A percentile compares a stretch with the other conserved stretches of the same genome.
These are phyloP conservation scores for Synanthedon andrenaeformis DNA, from an alignment of 2,888 invertebrate species.

Conservation along the genomic window DNA sequence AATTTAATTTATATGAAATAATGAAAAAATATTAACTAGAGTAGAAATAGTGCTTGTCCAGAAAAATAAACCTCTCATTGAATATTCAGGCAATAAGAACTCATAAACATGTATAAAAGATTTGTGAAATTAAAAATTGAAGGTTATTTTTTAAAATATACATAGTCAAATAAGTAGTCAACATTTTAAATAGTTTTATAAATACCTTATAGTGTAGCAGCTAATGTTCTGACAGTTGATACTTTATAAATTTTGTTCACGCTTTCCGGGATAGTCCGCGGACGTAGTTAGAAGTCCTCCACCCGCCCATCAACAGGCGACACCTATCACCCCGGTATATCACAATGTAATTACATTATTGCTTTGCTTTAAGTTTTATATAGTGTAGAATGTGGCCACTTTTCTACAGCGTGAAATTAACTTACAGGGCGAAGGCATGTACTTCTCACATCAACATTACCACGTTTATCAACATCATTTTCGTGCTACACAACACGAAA, in stretches of 20 bases:
- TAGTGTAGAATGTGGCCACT: neutral
- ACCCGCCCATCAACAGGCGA: conserved; percentile 86
- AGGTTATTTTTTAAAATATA: no score
- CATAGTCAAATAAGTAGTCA: no score
- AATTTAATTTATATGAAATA: no score
- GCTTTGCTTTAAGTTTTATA: conserved; percentile 1
- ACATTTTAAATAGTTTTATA: no score
- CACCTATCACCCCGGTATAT: conserved; percentile 78
- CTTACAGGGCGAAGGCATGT: conserved; percentile 61
- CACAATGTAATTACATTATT: conserved; percentile 33
- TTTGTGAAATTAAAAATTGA: no score
- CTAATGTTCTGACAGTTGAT: conserved; percentile 19
- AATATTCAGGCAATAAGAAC: no score
- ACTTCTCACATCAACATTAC: conserved; percentile 65
- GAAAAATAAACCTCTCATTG: no score
- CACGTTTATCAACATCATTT: conserved; percentile 67
- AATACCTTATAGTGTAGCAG: neutral
- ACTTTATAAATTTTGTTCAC: conserved; percentile 35
- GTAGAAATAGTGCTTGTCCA: no score
- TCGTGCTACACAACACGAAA: conserved; percentile 60
- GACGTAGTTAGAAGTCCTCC: conserved; percentile 81
- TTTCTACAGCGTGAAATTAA: neutral
- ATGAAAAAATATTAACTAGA: no score
- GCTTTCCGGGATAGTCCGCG: conserved; percentile 71
- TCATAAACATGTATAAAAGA: no score